Evolutionary conservation across 2,113 vertebrate genomes (phyloP), one percentile per base, ranked within the genome.

Genomic region (Syrrhaptes paradoxus): DNA sequence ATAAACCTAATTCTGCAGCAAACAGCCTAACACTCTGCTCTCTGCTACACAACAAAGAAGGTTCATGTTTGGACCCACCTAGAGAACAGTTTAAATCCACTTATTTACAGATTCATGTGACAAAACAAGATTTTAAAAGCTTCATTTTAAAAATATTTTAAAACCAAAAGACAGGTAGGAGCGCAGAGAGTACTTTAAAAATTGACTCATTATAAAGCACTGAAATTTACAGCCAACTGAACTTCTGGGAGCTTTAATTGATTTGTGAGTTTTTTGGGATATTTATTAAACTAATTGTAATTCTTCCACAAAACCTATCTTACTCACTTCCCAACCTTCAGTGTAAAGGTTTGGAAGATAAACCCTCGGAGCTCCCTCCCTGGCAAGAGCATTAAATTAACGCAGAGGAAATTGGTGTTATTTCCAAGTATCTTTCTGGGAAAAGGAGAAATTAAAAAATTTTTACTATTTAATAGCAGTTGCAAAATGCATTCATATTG

Each of bases 1-100:
- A 16, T 29, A 80, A 89, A 90, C 36, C 71, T 16, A 62, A 19
- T 26, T 36, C 67, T 34, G 73, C 29, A 58, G 52, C 74, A 89
- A 55, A 22, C 65, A 57, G 63, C 36, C 51, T 38, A 45, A 57
- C 2, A 7, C 48, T 46, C 43, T 29, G 25, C 2, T 34, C 63
- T 48, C 34, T 28, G 8, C 63, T 72, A 85, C 31, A 57, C 68
- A 75, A 79, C 24, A 55, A 74, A 12, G 3, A 36, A 63, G 45
- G 61, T 63, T 82, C 34, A 19, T 6, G 13, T 32, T 81, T 86
- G 65, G 59, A 55, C 36, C 46, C 36, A 21, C 16, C 19, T 13
- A 1, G 3, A 36, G n/a, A 62, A 49, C 17, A 54, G 26, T 45
- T 72, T n/a, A 66, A 80, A 62, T 1, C 0, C 5, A 16, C 4